Evolutionary conservation across 2,113 vertebrate genomes (phyloP), one percentile per base, ranked within the genome.

Genomic region (Scomber scombrus): DNA sequence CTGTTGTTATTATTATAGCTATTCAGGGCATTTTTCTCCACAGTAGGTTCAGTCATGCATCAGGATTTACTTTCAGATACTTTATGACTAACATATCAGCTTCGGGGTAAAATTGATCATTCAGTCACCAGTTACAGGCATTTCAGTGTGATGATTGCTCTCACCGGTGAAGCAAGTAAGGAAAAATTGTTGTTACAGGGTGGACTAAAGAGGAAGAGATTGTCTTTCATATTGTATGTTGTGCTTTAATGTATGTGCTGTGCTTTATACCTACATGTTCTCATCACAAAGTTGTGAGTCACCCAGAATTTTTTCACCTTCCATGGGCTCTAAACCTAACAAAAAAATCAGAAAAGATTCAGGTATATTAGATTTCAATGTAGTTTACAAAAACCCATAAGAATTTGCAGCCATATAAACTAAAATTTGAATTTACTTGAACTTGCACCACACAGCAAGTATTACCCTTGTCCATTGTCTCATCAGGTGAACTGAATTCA

Each of bases 231-330:
- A 34, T 5, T 40, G 34, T 40, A 10, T 60, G n/a, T 29, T 19
- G 18, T 51, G 7, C 52, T 60, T 54, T 7, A 16, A 9, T 62
- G 54, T 75, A 64, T 65, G n/a, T 62, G 34, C 66, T 71, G 12
- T 8, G 4, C 34, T 40, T 40, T 40, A 40, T 40, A 40, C 7
- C 9, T 40, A 9, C 7, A 40, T 40, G 2, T 62, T 40, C 3
- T 40, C 18, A 64, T 23, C 10, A 19, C 34, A 3, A 29, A 57
- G 18, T 43, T 77, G 9, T 61, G 12, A 18, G n/a, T 66, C 46
- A 8, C 11, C 12, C 26, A 49, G 45, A 5, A 8, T 6, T 40
- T 40, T 23, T 45, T 16, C n/a, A 55, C 29, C 12, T 54, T 16
- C n/a, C 11, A 7, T 29, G 8, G 29, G 51, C 4, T 6, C 11